Percentiles rank a stretch among this genome's conserved stretches.
Conservation (phyloP, 2,797 vertebrate species). For the Coregonus suidteri region DNA sequence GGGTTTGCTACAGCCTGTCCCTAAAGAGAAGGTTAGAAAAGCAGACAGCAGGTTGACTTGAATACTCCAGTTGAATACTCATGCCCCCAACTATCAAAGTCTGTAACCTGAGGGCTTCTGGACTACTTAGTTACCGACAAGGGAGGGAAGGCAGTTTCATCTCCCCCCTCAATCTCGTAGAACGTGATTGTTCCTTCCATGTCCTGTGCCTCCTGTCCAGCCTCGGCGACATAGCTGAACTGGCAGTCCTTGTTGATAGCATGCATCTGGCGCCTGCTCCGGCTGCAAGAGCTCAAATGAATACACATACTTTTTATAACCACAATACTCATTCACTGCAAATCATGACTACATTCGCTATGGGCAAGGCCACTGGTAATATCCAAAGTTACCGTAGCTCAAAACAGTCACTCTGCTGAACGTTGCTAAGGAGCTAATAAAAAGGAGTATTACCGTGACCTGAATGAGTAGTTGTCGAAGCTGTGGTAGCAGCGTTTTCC, state of each 20-base stretch:
- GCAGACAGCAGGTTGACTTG: not conserved
- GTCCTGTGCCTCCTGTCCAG: slow-evolving; percentile 72
- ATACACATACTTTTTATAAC: not conserved
- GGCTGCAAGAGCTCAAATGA: slow-evolving; percentile 70
- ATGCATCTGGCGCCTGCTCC: slow-evolving; percentile 80
- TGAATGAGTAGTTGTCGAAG: slow-evolving; percentile 83
- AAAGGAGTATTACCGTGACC: slow-evolving; percentile 75
- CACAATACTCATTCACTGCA: too few species aligned
- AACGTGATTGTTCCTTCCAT: slow-evolving; percentile 80
- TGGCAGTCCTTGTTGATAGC: slow-evolving; percentile 85
- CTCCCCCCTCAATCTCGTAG: slow-evolving; percentile 83
- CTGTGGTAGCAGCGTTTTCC: slow-evolving; percentile 84
- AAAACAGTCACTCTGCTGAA: not conserved
- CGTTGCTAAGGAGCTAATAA: not conserved
- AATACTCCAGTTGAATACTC: not conserved
- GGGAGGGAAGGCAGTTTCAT: slow-evolving; percentile 73
- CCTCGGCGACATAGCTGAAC: slow-evolving; percentile 77
- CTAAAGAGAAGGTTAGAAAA: slow-evolving; percentile 56
- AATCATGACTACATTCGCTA: not conserved
- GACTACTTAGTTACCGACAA: slow-evolving; percentile 71
- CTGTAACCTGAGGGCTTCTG: not conserved
- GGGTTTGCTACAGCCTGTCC: slow-evolving; percentile 65
- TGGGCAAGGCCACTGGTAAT: not conserved
- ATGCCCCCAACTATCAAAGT: not conserved
- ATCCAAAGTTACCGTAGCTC: too few species aligned